Base-by-base conservation (phyloP, 2,888 invertebrate genomes). In the Melipona bicolor region DNA sequence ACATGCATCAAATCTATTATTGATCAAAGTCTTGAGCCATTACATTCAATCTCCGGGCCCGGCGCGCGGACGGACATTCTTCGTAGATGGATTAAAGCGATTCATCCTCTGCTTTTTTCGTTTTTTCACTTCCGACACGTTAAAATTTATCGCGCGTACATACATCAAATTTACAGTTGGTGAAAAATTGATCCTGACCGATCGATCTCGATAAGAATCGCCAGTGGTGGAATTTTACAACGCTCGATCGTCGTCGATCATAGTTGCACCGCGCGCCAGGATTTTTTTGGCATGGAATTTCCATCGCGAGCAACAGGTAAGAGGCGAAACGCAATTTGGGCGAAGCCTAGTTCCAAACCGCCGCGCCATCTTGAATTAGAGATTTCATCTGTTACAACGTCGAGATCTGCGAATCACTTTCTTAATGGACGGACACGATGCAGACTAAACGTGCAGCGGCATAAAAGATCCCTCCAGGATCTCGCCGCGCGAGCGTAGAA, bases 301-400 rank as follows among this genome's bases (percentile, higher is more conserved):
- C 62, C 67, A 49, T 15, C 13, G 59, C 36, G 43, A 76, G 82
- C 87, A 87, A 87, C 85, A 85, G 83, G 83, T 85, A 81, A 85
- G 79, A 50, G 64, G 9, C 65, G 71, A 43, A 72, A 52, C 54
- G 56, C 59, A 67, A 78, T 77, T 77, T 68, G 19, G 52, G 32
- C 19, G 36, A 24, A 79, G 56, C 56, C 43, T 15, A 43, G 43
- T 9, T 43, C 36, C 36, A 36, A 36, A 43, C 27, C 13, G 52
- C 56, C 43, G 17, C 49, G 59, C 19, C 43, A 21, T 36, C 24
- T 49, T 64, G 24, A n/a, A 74, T 54, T n/a, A 13, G 19, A 15
- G n/a, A 64, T 36, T 4, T 43, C 32, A n/a, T 32, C 15, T 21
- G 11, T 9, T 49, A 15, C 4, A 50, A 64, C 27, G 50, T 11